phyloP scores from a whole-genome alignment of 2,113 vertebrate genomes.

The Embiotoca jacksoni region DNA sequence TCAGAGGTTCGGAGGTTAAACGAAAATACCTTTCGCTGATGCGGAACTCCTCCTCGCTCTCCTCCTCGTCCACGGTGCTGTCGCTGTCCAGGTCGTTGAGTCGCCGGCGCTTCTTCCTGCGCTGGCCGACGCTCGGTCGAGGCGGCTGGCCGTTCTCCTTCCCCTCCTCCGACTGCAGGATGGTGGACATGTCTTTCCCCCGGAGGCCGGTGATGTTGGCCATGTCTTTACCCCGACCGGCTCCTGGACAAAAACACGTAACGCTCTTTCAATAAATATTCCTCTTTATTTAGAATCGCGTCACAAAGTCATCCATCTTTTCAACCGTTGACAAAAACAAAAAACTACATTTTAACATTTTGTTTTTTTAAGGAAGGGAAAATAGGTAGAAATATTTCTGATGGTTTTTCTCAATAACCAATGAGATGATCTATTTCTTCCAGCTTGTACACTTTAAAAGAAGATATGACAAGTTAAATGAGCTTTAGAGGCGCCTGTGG shows the following conservation, averaged over 20 bases:
- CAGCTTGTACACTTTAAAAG: too few relatives aligned
- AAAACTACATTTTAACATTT: too few relatives aligned
- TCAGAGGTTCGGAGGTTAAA: not conserved
- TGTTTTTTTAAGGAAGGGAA: too few relatives aligned
- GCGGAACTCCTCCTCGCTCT: constrained; percentile 97
- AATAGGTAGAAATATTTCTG: too few relatives aligned
- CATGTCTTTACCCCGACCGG: constrained; percentile 97
- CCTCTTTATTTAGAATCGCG: too few relatives aligned
- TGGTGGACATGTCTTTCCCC: constrained; percentile 96
- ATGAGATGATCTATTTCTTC: too few relatives aligned
- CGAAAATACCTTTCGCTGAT: constrained; percentile 90
- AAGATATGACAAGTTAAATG: not conserved
- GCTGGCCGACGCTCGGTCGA: constrained; percentile 78
- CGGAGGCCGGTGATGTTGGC: constrained; percentile 96
- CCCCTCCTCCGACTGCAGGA: constrained; percentile 90
- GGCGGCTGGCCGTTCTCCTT: constrained; percentile 92
- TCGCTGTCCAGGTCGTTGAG: constrained; percentile 97
- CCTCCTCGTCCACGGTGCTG: constrained; percentile 95
- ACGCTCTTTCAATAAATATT: too few relatives aligned
- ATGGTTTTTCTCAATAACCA: too few relatives aligned
- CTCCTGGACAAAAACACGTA: constrained; percentile 79
- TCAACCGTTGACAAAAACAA: too few relatives aligned
- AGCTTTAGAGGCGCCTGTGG: not conserved
- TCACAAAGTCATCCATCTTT: too few relatives aligned
- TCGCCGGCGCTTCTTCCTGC: constrained; percentile 93